Evolutionary conservation across 1,140 invertebrate species (phyloP).

Genomic region (Rhizoglyphus robini): DNA sequence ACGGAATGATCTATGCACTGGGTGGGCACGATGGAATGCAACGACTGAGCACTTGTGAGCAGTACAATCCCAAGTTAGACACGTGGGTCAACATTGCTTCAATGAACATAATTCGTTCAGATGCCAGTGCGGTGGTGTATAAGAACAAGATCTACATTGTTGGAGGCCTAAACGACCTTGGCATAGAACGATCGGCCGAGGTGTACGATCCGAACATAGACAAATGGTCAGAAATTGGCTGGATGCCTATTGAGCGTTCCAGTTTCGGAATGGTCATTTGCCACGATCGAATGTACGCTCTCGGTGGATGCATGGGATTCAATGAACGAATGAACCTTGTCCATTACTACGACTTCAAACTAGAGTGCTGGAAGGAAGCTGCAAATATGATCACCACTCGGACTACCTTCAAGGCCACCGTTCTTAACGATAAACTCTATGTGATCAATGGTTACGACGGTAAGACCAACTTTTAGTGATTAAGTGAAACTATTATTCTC

Average conservation of each 20-base stretch:
- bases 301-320: slow-evolving; percentile 55
- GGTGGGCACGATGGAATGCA: slow-evolving; percentile 23
- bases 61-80: background rate
- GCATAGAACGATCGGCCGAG: slow-evolving; percentile 36
- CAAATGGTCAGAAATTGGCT: slow-evolving; percentile 52
- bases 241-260: slow-evolving; percentile 60
- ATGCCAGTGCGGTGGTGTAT: slow-evolving; percentile 43
- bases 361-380: background rate
- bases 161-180: slow-evolving; percentile 37
- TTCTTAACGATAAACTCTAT: background rate
- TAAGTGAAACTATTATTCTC: too few species aligned
- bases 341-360: background rate
- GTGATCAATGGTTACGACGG: background rate
- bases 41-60: slow-evolving; percentile 19
- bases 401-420: background rate
- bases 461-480: too few species aligned
- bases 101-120: slow-evolving; percentile 52
- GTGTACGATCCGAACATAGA: slow-evolving; percentile 34
- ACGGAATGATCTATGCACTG: slow-evolving; percentile 64
- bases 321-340: background rate
- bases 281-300: slow-evolving; percentile 51
- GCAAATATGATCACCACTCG: background rate
- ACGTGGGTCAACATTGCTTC: background rate
- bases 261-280: slow-evolving; percentile 59
- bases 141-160: slow-evolving; percentile 54